Base-by-base conservation (phyloP, 2,888 invertebrate genomes). In the Frankliniella fusca region DNA sequence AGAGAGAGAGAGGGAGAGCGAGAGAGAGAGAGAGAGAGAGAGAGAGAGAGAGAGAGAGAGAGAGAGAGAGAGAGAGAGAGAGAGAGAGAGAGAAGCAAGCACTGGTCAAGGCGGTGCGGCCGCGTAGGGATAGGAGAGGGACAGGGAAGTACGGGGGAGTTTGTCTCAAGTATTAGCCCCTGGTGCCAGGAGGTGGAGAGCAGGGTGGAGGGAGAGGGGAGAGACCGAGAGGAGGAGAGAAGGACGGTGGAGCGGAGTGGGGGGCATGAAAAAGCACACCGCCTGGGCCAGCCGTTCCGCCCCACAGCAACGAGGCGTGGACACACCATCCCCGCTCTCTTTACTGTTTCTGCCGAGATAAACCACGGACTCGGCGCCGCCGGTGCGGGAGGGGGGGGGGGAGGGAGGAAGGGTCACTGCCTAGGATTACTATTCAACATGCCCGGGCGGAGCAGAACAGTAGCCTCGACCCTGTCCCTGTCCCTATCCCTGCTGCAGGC, bases 271-370 rank as follows among this genome's bases (percentile, higher is more conserved):
- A 12, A 54, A 54, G 38, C 38, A 38, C 38, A 5, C 38, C 38
- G 38, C 3, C 38, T 5, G 38, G 38, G 5, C 38, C 38, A 38
- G 38, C 38, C 38, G 54, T 54, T 12, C 54, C 54, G 54, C 54
- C 15, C 54, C 54, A 18, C 15, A 18, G 54, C 54, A 38, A 38
- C 38, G 54, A 54, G 54, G 54, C 15, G 18, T 12, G 54, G 15
- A 18, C 54, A 54, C 38, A 54, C 12, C 15, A 10, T 15, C n/a
- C 65, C 70, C 9, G 23, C 70, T 70, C 70, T 23, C 70, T 70
- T 70, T 70, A 70, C 23, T n/a, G 70, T 70, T 70, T 70, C 70
- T 70, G 70, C 70, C 23, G 70, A 70, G 70, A 70, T 70, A 70
- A 70, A 70, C 70, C 70, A 70, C 70, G 70, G 70, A 61, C 7